phyloP scores from a whole-genome alignment of 2,797 vertebrate genomes.

The Euthynnus affinis region DNA sequence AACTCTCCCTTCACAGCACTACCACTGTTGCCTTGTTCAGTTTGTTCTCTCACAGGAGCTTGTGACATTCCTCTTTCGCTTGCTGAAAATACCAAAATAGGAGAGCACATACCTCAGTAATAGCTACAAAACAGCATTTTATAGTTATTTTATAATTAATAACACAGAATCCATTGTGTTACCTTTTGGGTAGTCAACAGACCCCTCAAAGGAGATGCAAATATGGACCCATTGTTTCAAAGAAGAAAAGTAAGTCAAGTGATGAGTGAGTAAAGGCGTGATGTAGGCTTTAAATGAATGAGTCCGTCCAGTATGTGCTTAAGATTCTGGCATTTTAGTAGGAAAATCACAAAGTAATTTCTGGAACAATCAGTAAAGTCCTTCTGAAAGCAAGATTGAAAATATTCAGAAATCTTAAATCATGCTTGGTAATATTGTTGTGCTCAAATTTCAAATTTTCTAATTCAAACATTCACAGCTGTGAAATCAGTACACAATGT shows the following conservation, averaged over 20 bases:
- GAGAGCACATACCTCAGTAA: conserved; percentile 19
- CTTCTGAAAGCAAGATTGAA: background rate
- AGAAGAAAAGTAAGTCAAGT: background rate
- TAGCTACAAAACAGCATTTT: background rate
- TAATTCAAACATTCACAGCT: background rate
- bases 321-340: background rate
- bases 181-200: background rate
- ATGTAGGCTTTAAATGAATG: background rate
- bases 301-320: too few relatives aligned
- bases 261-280: background rate
- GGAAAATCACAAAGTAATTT: background rate
- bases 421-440: rapidly evolving
- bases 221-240: background rate
- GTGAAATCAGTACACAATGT: background rate
- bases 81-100: conserved; percentile 58
- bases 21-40: conserved; percentile 39
- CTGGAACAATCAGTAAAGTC: background rate
- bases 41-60: conserved; percentile 47
- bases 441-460: background rate
- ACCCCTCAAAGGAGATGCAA: background rate
- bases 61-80: conserved; percentile 76
- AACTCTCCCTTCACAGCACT: conserved; percentile 1
- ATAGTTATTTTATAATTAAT: background rate
- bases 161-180: background rate
- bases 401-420: background rate